Conservation (phyloP, 2,113 vertebrate genomes). For the Montifringilla adamsi region DNA sequence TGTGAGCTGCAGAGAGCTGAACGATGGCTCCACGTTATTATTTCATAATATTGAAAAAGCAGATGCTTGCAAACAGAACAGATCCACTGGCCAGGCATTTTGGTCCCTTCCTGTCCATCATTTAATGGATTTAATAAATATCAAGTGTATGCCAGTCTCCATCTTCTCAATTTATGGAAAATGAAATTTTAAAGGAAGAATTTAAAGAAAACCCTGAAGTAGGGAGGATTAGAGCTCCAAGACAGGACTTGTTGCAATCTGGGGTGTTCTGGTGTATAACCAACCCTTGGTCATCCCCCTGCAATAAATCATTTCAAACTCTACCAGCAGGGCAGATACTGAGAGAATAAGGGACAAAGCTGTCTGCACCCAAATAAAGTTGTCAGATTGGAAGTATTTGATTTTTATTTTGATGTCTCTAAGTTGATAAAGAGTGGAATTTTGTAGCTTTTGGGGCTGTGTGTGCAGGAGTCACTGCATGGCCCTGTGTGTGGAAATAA, state of each 20-base stretch:
- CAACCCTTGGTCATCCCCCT: background rate
- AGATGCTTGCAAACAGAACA: background rate
- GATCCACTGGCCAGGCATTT: background rate
- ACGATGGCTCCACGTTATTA: background rate
- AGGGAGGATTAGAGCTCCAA: background rate
- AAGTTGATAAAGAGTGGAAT: background rate
- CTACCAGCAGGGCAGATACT: background rate
- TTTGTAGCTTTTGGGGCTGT: background rate
- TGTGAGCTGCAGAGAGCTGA: background rate
- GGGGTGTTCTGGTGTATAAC: too few species aligned
- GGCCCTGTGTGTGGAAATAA: rapidly evolving
- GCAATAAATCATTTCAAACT: background rate
- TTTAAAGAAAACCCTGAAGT: background rate
- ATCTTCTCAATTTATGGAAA: background rate
- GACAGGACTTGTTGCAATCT: background rate
- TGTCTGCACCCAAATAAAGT: background rate
- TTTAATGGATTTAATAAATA: background rate
- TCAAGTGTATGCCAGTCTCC: background rate
- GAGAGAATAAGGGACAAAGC: background rate
- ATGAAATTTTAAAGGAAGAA: background rate
- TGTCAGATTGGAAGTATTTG: background rate
- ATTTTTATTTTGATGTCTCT: background rate
- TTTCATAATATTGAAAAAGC: background rate
- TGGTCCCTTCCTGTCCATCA: background rate
- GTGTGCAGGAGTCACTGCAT: background rate